Percentiles rank a stretch among this genome's conserved stretches.
phyloP scores from a whole-genome alignment of 2,113 vertebrate genomes.

The Prunella fulvescens region DNA sequence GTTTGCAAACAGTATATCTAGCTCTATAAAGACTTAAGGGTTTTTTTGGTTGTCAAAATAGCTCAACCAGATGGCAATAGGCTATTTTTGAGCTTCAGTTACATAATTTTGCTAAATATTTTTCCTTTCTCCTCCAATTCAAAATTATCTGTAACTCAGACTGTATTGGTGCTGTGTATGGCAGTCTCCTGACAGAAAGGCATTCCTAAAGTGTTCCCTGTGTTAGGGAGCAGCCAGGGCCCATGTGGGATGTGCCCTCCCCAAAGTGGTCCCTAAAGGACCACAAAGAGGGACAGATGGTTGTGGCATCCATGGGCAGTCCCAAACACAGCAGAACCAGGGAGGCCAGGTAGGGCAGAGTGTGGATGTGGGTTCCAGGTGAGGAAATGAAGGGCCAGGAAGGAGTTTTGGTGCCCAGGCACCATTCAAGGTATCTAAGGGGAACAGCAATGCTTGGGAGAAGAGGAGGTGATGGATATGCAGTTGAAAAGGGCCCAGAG shows the following conservation, averaged over 20 bases:
- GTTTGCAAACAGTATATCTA: slow-evolving; percentile 57
- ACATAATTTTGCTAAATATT: slow-evolving; percentile 57
- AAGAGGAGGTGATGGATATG: background rate
- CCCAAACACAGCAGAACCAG: background rate
- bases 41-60: slow-evolving; percentile 50
- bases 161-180: background rate
- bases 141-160: background rate
- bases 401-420: background rate
- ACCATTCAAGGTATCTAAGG: background rate
- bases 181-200: background rate
- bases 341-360: background rate
- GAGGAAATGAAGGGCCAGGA: background rate
- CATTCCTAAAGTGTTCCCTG: background rate
- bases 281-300: background rate
- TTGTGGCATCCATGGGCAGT: rapidly evolving
- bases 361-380: background rate
- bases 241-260: background rate
- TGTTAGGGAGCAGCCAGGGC: background rate
- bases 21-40: slow-evolving; percentile 26
- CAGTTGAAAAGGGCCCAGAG: background rate
- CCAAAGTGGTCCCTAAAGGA: rapidly evolving
- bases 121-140: slow-evolving; percentile 22
- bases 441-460: background rate
- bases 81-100: slow-evolving; percentile 44
- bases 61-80: slow-evolving; percentile 47